These are phyloP conservation scores for Neodiprion virginianus DNA, from an alignment of 1,140 invertebrate genomes.

Conservation along the genomic window DNA sequence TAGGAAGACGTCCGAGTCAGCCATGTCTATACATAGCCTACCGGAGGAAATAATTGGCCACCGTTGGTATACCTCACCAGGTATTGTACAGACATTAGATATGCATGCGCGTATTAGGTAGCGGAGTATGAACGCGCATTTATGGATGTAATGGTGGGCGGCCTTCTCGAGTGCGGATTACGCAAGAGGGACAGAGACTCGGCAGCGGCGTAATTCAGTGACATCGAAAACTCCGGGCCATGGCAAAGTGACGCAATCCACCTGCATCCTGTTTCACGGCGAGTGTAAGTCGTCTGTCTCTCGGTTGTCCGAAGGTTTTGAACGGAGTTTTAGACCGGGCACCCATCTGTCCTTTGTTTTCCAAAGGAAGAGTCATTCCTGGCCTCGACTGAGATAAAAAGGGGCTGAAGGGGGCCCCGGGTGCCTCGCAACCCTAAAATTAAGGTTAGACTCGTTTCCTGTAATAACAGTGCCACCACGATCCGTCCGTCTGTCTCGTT, in stretches of 20 bases:
- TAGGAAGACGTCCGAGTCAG: too few species aligned
- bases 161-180: neutral
- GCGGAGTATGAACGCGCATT: neutral
- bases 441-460: constrained; percentile 39
- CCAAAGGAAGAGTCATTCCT: constrained; percentile 5
- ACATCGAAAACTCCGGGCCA: neutral
- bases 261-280: constrained; percentile 7
- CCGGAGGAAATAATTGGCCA: neutral
- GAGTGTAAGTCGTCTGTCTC: neutral
- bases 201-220: neutral
- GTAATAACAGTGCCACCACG: constrained; percentile 40
- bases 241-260: neutral
- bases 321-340: neutral
- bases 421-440: constrained; percentile 35
- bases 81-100: neutral
- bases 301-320: neutral
- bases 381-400: neutral
- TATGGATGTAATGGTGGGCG: neutral
- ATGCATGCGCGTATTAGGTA: neutral
- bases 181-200: neutral
- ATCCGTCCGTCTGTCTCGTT: neutral
- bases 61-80: neutral
- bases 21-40: too few species aligned
- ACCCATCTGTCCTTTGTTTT: neutral
- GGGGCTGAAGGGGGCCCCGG: neutral